Conservation (phyloP, 2,888 invertebrate genomes). For the Limnephilus lunatus region DNA sequence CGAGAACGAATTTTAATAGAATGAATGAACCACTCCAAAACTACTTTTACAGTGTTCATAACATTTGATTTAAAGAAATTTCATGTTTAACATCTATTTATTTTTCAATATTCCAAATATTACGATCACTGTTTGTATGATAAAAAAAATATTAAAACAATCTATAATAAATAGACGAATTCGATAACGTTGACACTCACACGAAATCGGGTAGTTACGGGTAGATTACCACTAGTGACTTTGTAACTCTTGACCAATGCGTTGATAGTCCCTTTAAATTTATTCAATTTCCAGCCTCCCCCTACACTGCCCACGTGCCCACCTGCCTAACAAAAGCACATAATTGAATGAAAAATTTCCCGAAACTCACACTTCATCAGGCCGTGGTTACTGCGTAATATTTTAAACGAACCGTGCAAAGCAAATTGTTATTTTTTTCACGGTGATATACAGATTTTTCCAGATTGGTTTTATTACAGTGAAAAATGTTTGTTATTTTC, state of each 20-base stretch:
- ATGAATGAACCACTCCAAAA: no score
- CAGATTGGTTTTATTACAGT: not conserved
- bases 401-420: conserved; percentile 47
- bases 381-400: conserved; percentile 42
- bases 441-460: not conserved
- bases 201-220: no score
- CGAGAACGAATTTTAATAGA: no score
- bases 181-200: no score
- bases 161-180: no score
- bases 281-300: not conserved
- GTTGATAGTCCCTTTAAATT: not conserved
- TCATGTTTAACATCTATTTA: no score
- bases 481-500: not conserved
- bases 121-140: no score
- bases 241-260: not conserved
- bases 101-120: no score
- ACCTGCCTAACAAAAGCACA: not conserved
- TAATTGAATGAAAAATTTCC: conserved; percentile 13
- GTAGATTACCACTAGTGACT: not conserved
- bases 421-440: not conserved
- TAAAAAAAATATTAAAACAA: no score
- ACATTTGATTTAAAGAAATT: no score
- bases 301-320: not conserved
- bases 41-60: no score
- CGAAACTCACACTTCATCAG: conserved; percentile 20